Percentiles rank a stretch among this genome's conserved stretches.
Evolutionary conservation across 2,888 invertebrate species (phyloP).

Genomic region (Lithophane leautieri): DNA sequence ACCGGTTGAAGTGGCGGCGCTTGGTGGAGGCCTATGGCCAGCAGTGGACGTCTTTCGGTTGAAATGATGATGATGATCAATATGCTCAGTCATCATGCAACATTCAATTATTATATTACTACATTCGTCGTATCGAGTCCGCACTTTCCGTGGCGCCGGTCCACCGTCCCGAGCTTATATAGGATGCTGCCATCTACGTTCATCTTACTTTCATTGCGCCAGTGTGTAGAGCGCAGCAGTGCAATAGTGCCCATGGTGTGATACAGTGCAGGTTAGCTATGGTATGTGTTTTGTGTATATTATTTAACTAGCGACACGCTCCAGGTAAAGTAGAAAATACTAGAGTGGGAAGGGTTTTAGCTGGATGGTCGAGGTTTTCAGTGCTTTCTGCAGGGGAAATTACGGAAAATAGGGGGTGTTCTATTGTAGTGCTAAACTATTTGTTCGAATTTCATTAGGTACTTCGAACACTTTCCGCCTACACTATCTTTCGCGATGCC

Average conservation of each 20-base stretch:
- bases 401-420: background rate
- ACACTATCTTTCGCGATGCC: background rate
- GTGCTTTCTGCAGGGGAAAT: too few species aligned
- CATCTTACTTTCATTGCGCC: conserved; percentile 79
- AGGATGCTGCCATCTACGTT: conserved; percentile 67
- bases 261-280: conserved; percentile 41
- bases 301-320: background rate
- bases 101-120: background rate
- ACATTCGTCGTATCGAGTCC: conserved; percentile 71
- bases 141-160: conserved; percentile 64
- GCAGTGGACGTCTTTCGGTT: too few species aligned
- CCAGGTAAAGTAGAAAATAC: background rate
- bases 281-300: conserved; percentile 49
- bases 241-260: conserved; percentile 59
- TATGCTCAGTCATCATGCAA: too few species aligned
- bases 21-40: too few species aligned
- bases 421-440: background rate
- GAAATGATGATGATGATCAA: too few species aligned
- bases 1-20: too few species aligned
- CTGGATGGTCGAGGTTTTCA: background rate
- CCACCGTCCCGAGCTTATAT: conserved; percentile 76
- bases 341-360: background rate
- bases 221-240: conserved; percentile 53
- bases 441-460: background rate
- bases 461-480: background rate